phyloP scores from a whole-genome alignment of 2,888 invertebrate species.

The Leptinotarsa peninsularis region DNA sequence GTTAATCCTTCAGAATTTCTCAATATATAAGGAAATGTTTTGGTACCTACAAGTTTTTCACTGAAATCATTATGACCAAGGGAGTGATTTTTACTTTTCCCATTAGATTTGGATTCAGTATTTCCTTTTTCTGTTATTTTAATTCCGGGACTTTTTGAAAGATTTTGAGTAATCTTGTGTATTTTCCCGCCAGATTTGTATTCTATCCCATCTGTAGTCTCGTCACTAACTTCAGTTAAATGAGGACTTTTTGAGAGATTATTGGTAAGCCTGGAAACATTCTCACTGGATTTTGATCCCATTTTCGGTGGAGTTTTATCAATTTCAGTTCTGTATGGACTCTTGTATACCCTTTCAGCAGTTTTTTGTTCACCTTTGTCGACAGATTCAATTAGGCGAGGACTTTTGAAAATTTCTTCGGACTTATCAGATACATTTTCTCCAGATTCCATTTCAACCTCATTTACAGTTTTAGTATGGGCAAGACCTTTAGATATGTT shows the following conservation, averaged over 20 bases:
- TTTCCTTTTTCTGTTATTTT: not conserved
- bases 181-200: not conserved
- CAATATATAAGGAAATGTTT: not conserved
- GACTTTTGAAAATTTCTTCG: not conserved
- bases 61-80: not conserved
- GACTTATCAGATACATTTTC: not conserved
- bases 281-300: not conserved
- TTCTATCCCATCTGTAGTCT: not conserved
- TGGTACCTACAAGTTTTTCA: not conserved
- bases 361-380: not conserved
- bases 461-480: not conserved
- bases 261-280: not conserved
- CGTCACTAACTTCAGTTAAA: not conserved
- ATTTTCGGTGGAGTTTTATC: not conserved
- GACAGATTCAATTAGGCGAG: not conserved
- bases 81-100: not conserved
- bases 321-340: not conserved
- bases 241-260: not conserved
- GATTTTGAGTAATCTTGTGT: not conserved
- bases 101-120: too few species aligned
- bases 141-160: not conserved
- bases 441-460: not conserved
- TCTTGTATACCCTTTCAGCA: not conserved
- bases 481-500: too few species aligned
- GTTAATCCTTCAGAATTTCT: not conserved